Evolutionary conservation across 2,113 vertebrate species (phyloP).

Genomic region (Hucho hucho): DNA sequence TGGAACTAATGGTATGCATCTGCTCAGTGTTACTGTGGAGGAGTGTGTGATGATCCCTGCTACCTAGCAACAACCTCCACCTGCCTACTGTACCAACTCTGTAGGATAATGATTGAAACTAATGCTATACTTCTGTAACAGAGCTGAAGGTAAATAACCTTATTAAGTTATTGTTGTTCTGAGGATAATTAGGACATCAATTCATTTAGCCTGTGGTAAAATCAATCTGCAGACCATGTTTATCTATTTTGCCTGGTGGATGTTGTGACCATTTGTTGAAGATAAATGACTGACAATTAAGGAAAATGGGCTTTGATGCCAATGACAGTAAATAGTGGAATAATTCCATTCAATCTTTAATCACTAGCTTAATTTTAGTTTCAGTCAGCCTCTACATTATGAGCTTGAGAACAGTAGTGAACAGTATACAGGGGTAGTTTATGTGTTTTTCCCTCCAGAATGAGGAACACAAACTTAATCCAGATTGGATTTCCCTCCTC

Average conservation of each 20-base stretch:
- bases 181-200: no score
- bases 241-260: background rate
- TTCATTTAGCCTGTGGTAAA: no score
- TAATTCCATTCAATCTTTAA: no score
- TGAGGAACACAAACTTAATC: slow-evolving; percentile 33
- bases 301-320: no score
- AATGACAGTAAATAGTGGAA: background rate
- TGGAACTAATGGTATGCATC: slow-evolving; percentile 5
- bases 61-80: slow-evolving; percentile 6
- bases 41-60: background rate
- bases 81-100: background rate
- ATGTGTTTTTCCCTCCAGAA: background rate
- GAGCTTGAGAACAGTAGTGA: background rate
- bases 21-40: background rate
- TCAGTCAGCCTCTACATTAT: background rate
- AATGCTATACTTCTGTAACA: background rate
- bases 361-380: background rate
- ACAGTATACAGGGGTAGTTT: background rate
- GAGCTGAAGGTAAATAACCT: background rate
- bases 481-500: slow-evolving; percentile 32
- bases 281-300: no score
- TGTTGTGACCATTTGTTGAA: background rate
- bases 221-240: no score
- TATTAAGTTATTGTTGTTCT: no score
- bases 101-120: background rate